Conservation (phyloP, 2,888 invertebrate species). For the Papilio protenor region DNA sequence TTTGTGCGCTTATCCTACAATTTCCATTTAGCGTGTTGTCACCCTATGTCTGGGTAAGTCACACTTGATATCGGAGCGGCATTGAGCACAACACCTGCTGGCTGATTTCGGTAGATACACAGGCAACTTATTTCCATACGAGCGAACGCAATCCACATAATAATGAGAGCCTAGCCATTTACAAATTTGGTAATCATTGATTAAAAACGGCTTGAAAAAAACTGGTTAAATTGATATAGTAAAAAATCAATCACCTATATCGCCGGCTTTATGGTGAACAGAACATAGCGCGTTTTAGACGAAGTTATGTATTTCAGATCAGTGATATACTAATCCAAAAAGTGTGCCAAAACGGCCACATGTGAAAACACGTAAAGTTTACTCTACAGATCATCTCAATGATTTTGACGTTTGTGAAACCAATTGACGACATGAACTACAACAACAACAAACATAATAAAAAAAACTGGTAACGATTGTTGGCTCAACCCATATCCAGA, state of each 20-base stretch:
- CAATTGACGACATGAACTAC: not conserved
- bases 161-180: not conserved
- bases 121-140: constrained; percentile 38
- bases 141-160: constrained; percentile 25
- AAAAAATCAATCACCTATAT: not conserved
- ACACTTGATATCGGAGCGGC: constrained; percentile 38
- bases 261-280: not conserved
- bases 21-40: not conserved
- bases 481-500: not conserved
- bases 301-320: not conserved
- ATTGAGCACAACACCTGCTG: constrained; percentile 42
- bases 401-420: not conserved
- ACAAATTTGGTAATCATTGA: not conserved
- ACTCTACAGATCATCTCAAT: not conserved
- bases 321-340: too few species aligned
- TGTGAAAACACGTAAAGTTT: not conserved
- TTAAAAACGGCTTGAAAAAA: not conserved
- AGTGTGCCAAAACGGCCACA: not conserved
- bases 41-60: constrained; percentile 33
- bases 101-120: constrained; percentile 32
- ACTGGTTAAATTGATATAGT: not conserved
- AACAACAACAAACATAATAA: not conserved
- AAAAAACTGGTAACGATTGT: not conserved
- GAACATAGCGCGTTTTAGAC: not conserved
- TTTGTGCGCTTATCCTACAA: not conserved